Evolutionary conservation across 2,888 invertebrate species (phyloP), one percentile per base, ranked within the genome.

Genomic region (Andrena dorsata): DNA sequence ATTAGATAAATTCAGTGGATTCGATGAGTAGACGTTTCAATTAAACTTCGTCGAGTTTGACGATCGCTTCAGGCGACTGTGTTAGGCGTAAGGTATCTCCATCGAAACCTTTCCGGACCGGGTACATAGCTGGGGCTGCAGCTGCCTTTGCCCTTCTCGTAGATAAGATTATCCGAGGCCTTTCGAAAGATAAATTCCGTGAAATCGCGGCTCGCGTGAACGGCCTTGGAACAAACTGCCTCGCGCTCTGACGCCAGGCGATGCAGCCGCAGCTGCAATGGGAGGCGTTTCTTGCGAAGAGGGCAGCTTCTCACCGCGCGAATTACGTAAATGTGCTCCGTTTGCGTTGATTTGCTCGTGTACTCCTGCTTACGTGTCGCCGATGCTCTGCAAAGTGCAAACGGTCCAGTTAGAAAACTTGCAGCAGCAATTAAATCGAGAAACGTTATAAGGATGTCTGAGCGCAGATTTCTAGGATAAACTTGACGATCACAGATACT

Each of bases 141-240:
- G 16, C 89, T 88, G 23, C 74, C 88, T 64, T 87, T 89, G 30
- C 76, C 63, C 68, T 87, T 89, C 65, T 89, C 89, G 61, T 88
- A 89, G 61, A 89, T 88, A 49, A 89, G 80, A 80, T 89, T 85
- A 74, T 89, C 89, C 13, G 89, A 89, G 32, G 88, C 84, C 64
- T 85, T 88, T 32, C 89, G 80, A 56, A 79, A 77, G n/a, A 89
- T 65, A 47, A 79, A 74, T 20, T 28, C 56, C 1, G 71, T 28
- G 56, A 51, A 56, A 58, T 82, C 76, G 6, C 6, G 20, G 7
- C 35, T 77, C 13, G 70, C 56, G 66, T 70, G 76, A 60, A 80
- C 80, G 51, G 63, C 68, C 35, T 51, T 76, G 26, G 80, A 82
- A 35, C 3, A 80, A 23, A 76, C 68, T 8, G 63, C 68, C 0